phyloP scores from a whole-genome alignment of 2,797 vertebrate genomes.

The Trematomus bernacchii region DNA sequence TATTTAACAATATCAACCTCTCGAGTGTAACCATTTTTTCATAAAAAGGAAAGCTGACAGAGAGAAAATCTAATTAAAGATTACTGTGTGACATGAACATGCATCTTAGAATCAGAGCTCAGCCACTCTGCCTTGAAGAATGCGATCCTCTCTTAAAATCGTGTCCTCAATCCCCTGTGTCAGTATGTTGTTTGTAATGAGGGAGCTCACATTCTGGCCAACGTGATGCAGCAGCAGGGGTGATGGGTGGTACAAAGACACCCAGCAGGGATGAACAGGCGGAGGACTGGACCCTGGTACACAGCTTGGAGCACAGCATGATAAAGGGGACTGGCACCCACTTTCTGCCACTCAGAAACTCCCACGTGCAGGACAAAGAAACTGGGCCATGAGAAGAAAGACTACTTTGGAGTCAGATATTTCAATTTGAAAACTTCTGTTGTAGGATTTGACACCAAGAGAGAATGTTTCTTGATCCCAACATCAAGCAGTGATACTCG shows the following conservation, averaged over 20 bases:
- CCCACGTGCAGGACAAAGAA: slow-evolving; percentile 8
- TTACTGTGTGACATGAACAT: slow-evolving; percentile 7
- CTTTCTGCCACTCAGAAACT: slow-evolving; percentile 17
- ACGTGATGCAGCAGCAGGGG: slow-evolving; percentile 63
- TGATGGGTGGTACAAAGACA: slow-evolving; percentile 66
- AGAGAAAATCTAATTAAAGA: slow-evolving; percentile 12
- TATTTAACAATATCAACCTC: not conserved
- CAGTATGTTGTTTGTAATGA: slow-evolving; percentile 34
- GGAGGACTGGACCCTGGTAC: slow-evolving; percentile 34
- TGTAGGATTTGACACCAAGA: not conserved
- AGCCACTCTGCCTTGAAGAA: slow-evolving; percentile 23
- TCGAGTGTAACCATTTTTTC: slow-evolving; percentile 1
- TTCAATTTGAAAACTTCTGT: slow-evolving; percentile 5
- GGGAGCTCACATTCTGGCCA: slow-evolving; percentile 55
- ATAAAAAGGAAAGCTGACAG: slow-evolving; percentile 8
- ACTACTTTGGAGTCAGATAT: not conserved
- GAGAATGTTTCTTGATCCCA: not conserved
- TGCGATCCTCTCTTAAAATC: slow-evolving; percentile 8
- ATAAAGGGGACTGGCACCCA: slow-evolving; percentile 35
- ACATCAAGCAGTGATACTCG: not conserved
- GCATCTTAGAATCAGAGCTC: slow-evolving; percentile 2
- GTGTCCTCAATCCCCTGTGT: not conserved
- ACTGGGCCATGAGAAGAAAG: not conserved
- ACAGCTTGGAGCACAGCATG: slow-evolving; percentile 73
- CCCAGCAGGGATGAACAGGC: slow-evolving; percentile 59